Evolutionary conservation across 2,113 vertebrate species (phyloP).

Genomic region (Spermophilus dauricus): DNA sequence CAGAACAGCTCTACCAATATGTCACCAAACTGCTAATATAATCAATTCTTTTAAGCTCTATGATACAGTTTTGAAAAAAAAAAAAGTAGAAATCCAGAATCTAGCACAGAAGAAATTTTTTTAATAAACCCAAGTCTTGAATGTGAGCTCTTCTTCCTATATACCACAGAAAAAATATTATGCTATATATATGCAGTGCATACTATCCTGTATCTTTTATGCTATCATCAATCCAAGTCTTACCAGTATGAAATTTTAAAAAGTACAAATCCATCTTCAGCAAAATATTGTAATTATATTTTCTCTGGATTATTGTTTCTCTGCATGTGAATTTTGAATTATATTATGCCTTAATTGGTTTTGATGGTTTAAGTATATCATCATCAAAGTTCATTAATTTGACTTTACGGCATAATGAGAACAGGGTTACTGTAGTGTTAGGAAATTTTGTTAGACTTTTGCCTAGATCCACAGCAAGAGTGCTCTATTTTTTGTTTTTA

Average conservation of each 20-base stretch:
- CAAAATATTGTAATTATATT: conserved; percentile 54
- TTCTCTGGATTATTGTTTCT: conserved; percentile 3
- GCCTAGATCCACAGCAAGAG: background rate
- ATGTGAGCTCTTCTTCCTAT: conserved; percentile 13
- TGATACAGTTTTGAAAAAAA: background rate
- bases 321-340: conserved; percentile 32
- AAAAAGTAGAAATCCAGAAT: background rate
- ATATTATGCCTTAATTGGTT: conserved; percentile 51
- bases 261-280: background rate
- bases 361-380: conserved; percentile 1
- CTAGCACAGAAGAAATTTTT: background rate
- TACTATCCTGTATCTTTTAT: background rate
- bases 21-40: conserved; percentile 91
- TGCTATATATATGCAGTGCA: too few relatives aligned
- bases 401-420: background rate
- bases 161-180: background rate
- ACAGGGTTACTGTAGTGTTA: background rate
- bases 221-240: conserved; percentile 17
- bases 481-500: background rate
- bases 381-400: conserved; percentile 41
- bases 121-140: conserved; percentile 54
- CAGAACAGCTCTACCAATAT: conserved; percentile 93
- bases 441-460: background rate
- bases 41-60: conserved; percentile 43
- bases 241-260: conserved; percentile 18